phyloP scores from a whole-genome alignment of 2,113 vertebrate genomes.

The Nettapus auritus region DNA sequence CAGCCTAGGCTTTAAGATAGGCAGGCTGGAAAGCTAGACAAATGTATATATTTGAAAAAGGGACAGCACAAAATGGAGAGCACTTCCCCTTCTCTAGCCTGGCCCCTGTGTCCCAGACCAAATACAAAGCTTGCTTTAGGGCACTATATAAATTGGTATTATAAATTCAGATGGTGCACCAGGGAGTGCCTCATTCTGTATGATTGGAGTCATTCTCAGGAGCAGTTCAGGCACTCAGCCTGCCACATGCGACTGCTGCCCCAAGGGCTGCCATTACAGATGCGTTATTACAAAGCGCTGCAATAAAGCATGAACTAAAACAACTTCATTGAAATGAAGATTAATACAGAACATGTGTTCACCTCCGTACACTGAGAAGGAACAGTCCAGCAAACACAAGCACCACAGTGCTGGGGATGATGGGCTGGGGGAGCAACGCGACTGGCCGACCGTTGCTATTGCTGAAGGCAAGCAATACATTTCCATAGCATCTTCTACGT shows the following conservation, averaged over 20 bases:
- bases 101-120: slow-evolving; percentile 69
- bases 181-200: slow-evolving; percentile 83
- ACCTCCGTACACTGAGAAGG: slow-evolving; percentile 55
- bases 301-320: slow-evolving; percentile 85
- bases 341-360: slow-evolving; percentile 82
- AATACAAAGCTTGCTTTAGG: slow-evolving; percentile 81
- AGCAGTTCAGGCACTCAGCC: slow-evolving; percentile 81
- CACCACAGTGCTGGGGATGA: background rate
- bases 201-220: slow-evolving; percentile 80
- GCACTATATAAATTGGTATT: slow-evolving; percentile 83
- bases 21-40: slow-evolving; percentile 45
- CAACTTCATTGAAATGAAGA: slow-evolving; percentile 86
- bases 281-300: slow-evolving; percentile 82
- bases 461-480: slow-evolving; percentile 61
- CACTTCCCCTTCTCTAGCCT: slow-evolving; percentile 15
- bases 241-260: slow-evolving; percentile 81
- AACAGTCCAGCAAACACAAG: slow-evolving; percentile 67
- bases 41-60: slow-evolving; percentile 4
- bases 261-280: slow-evolving; percentile 82
- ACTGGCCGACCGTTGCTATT: background rate
- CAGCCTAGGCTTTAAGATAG: slow-evolving; percentile 8
- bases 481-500: slow-evolving; percentile 44
- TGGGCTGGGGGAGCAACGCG: background rate
- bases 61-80: slow-evolving; percentile 34
- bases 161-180: slow-evolving; percentile 85